Base-by-base conservation (phyloP, 2,797 vertebrate species). In the Huso huso region DNA sequence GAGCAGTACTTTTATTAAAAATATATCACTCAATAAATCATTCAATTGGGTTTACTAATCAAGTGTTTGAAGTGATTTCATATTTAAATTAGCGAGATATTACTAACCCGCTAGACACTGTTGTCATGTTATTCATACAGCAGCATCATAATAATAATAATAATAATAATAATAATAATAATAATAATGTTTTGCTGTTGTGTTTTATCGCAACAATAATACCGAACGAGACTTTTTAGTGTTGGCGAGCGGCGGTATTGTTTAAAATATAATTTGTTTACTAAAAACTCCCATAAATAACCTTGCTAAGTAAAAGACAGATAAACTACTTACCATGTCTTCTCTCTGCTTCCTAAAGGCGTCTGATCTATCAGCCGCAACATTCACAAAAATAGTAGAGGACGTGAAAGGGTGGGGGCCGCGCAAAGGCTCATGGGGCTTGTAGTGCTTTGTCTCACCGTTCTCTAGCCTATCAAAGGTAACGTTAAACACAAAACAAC, bases 401-500 rank as follows among this genome's bases (percentile, higher is more conserved):
- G 23, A 23, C 23, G 1, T 23, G 23, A 23, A 1, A 23, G 23
- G 23, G 51, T 4, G 6, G 76, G 72, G 49, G 66, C n/a, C 76
- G 68, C 73, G 65, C 68, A 63, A 74, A 57, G 72, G 57, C 73
- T 86, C 82, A 61, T 75, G 69, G 59, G 66, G 51, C 62, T 80
- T 86, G 86, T 88, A 84, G 89, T 90, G 82, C 52, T 49, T 66
- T 6, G 51, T 10, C 23, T 1, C n/a, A 8, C 9, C 6, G 0
- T 12, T 0, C 13, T 57, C 75, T 77, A 77, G 5, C 0, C 2
- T 1, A 7, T 7, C 9, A 9, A 7, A 8, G 8, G 18, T 7
- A 5, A n/a, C 5, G 0, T 0, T 0, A 1, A 0, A 1, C 0
- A 0, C 4, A 0, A 1, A 1, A 0, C 68, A 48, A 93, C 92